phyloP scores from a whole-genome alignment of 2,113 vertebrate species.

The Ellobius talpinus region DNA sequence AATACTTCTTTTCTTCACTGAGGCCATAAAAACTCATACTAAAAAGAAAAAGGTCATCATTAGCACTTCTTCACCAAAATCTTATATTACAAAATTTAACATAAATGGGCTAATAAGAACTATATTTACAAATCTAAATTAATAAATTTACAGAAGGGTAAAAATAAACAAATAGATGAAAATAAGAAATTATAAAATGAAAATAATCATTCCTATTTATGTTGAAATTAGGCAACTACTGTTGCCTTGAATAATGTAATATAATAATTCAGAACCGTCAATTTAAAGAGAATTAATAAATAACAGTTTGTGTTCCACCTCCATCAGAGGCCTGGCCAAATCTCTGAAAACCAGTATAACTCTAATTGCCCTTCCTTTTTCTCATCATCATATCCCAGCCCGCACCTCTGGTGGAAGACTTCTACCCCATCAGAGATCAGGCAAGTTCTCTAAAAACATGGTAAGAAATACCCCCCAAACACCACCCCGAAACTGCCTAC shows the following conservation, averaged over 20 bases:
- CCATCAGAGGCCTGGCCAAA: background rate
- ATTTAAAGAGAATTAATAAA: background rate
- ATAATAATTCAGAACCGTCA: background rate
- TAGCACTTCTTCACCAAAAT: background rate
- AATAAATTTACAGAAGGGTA: background rate
- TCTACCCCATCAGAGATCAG: background rate
- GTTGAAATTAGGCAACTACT: background rate
- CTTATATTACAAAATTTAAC: background rate
- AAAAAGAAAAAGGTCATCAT: background rate
- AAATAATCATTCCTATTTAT: background rate
- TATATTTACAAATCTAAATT: background rate
- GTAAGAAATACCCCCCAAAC: too few species aligned
- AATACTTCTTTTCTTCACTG: constrained; percentile 51
- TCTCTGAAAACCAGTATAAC: background rate
- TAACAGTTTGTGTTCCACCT: background rate
- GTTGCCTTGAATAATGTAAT: background rate
- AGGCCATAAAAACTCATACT: background rate
- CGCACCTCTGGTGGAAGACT: background rate
- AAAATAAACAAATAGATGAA: background rate
- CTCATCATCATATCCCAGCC: background rate
- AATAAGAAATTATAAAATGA: background rate
- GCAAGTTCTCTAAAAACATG: too few species aligned
- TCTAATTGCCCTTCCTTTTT: background rate
- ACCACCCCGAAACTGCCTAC: too few species aligned
- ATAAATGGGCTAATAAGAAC: background rate